Base-by-base conservation (phyloP, 2,888 invertebrate genomes). In the Cylloceria caligata region DNA sequence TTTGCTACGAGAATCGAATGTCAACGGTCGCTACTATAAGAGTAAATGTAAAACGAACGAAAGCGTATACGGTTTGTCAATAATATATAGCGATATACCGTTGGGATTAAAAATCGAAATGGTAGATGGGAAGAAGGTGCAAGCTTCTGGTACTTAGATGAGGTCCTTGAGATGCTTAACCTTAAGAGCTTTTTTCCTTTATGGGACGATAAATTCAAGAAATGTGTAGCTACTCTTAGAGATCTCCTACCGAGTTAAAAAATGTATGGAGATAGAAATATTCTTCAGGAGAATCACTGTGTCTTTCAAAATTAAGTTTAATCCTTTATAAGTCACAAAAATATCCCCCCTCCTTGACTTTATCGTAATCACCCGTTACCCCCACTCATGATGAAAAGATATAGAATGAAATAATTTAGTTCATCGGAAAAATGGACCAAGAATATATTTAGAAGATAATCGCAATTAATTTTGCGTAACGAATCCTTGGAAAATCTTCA, bases 131-230 rank as follows among this genome's bases (percentile, higher is more conserved):
- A 57, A n/a, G 57, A 57, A 57, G 57, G 16, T 57, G 30, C 57
- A 27, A 57, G 30, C 57, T 57, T 16, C 1, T 16, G 6, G 30
- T 57, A 30, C 30, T 57, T 16, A 7, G 30, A 57, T 7, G 57
- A 57, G 57, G 16, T 30, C 57, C 30, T 27, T 9, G 55, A 55
- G 55, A 5, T 13, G n/a, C n/a, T n/a, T n/a, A 27, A n/a, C 4
- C 9, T 11, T 19, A 27, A 57, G 30, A 57, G 13, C n/a, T 57
- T 30, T 57, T 57, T 27, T 57, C 27, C 27, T 55, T 30, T n/a
- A 30, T 57, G 16, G 30, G 30, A 87, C 80, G 93, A 93, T 75
- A 55, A 71, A 45, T 24, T 36, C 42, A 16, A 7, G 4, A 9
- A 68, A 77, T 24, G 36, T n/a, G 45, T 47, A 3, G 16, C 24